Percentiles rank a stretch among this genome's conserved stretches.
phyloP scores from a whole-genome alignment of 2,113 vertebrate genomes.

The Cryptomyrus ogoouensis region DNA sequence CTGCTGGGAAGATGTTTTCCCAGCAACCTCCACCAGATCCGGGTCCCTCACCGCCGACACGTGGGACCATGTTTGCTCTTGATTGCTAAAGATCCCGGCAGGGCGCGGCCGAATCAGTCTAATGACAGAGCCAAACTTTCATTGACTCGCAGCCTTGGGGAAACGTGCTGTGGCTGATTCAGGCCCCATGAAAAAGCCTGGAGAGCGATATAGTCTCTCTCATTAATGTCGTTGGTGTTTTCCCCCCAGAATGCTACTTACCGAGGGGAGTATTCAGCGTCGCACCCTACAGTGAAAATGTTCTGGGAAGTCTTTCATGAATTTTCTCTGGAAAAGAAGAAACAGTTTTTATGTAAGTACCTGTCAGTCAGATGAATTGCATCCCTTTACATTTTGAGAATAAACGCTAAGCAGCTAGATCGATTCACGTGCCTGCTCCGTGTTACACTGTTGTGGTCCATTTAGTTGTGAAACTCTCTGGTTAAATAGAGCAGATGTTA shows the following conservation, averaged over 20 bases:
- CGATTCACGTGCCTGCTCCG: not conserved
- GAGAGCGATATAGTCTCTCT: not conserved
- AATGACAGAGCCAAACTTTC: not conserved
- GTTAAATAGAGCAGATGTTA: not conserved
- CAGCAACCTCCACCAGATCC: not conserved
- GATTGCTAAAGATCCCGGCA: not conserved
- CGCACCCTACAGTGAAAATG: slow-evolving; percentile 83
- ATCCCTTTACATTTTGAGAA: not conserved
- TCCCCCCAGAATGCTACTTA: slow-evolving; percentile 75
- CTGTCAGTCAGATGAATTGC: not conserved
- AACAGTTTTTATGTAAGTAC: slow-evolving; percentile 72
- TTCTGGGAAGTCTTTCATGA: slow-evolving; percentile 98
- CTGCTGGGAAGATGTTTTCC: not conserved
- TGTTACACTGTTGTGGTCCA: not conserved
- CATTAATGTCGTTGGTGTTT: not conserved
- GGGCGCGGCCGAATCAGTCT: not conserved
- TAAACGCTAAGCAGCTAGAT: not conserved
- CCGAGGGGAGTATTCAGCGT: slow-evolving; percentile 83
- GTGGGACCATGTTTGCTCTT: not conserved
- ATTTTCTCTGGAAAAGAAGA: slow-evolving; percentile 91
- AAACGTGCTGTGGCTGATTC: not conserved
- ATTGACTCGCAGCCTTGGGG: not conserved
- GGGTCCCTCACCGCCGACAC: not conserved
- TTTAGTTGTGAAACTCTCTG: not conserved
- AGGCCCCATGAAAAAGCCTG: not conserved